Percentiles rank a stretch among this genome's conserved stretches.
Evolutionary conservation across 2,888 invertebrate species (phyloP).

Genomic region (Spodoptera exigua): DNA sequence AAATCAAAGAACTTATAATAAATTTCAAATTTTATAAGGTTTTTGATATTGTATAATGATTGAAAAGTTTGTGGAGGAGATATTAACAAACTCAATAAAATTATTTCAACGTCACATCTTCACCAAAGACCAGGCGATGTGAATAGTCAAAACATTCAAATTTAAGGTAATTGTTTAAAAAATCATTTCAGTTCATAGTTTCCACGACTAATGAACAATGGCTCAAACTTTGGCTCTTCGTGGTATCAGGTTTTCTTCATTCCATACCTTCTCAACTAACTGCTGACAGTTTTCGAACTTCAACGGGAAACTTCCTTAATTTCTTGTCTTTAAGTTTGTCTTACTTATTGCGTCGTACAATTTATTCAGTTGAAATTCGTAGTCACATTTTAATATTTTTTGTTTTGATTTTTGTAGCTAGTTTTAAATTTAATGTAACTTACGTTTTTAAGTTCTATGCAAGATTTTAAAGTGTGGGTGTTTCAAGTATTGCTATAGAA

Average conservation of each 20-base stretch:
- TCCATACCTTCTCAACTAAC: slow-evolving; percentile 43
- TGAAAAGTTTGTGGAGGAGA: too few relatives aligned
- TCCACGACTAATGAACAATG: slow-evolving; percentile 23
- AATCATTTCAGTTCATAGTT: slow-evolving; percentile 29
- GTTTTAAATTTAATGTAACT: neutral
- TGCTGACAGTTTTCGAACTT: slow-evolving; percentile 49
- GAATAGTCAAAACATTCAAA: too few relatives aligned
- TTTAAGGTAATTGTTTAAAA: slow-evolving; percentile 7
- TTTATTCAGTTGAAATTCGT: slow-evolving; percentile 19
- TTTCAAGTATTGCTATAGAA: too few relatives aligned
- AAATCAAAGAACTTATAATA: too few relatives aligned
- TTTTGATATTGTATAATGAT: too few relatives aligned
- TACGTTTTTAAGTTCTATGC: too few relatives aligned
- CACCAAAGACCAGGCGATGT: too few relatives aligned
- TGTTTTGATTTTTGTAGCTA: neutral
- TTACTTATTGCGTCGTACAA: slow-evolving; percentile 30
- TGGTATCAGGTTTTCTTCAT: slow-evolving; percentile 51
- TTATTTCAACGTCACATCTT: too few relatives aligned
- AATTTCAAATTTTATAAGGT: too few relatives aligned
- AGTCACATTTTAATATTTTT: slow-evolving; percentile 12
- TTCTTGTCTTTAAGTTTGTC: slow-evolving; percentile 37
- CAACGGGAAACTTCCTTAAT: slow-evolving; percentile 43
- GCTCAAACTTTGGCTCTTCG: slow-evolving; percentile 35
- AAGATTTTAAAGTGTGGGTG: too few relatives aligned
- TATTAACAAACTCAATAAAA: too few relatives aligned